Base-by-base conservation (phyloP, 2,888 invertebrate genomes). In the Galeruca laticollis region DNA sequence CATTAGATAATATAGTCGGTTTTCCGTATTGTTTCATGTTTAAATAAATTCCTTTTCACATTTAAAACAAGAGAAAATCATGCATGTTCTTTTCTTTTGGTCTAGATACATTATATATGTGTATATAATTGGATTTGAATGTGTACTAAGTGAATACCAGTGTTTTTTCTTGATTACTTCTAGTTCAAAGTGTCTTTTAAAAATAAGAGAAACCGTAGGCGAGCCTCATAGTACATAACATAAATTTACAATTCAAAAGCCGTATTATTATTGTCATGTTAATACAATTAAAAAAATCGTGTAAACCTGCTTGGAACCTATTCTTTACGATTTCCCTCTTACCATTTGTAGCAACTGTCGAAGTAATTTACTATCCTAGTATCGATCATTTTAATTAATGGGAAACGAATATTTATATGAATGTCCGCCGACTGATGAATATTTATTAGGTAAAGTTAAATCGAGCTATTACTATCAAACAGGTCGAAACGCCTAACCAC, bases 341-440 rank as follows among this genome's bases (percentile, higher is more conserved):
- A 33, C 51, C 20, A 26, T 63, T 54, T 63, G 54, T 63, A 43
- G 13, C 26, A 6, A 60, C 59, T 37, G 21, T 49, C 56, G 9
- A 66, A 35, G 37, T 59, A 60, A 66, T 66, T 66, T 60, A 66
- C 20, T 37, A 51, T 20, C 26, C 20, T 15, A 18, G 11, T 60
- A 66, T 66, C 59, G 49, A 66, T 66, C 66, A 66, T 66, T 66
- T 57, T 60, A 66, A 66, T 66, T 66, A 66, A 66, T 66, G 66
- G 49, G 15, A 66, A 51, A 66, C 37, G 66, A 66, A 66, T 66
- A 66, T 66, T 66, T 66, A 66, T 66, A 60, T 66, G 59, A 66
- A 60, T 35, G 66, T 66, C 66, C 66, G 66, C 35, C 37, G 66
- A 21, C 51, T 51, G 59, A 66, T 66, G 66, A 66, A 66, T 66